Percentiles rank a stretch among this genome's conserved stretches.
These are phyloP conservation scores for Elysia chlorotica DNA, from an alignment of 1,140 invertebrate species.

Conservation along the genomic window DNA sequence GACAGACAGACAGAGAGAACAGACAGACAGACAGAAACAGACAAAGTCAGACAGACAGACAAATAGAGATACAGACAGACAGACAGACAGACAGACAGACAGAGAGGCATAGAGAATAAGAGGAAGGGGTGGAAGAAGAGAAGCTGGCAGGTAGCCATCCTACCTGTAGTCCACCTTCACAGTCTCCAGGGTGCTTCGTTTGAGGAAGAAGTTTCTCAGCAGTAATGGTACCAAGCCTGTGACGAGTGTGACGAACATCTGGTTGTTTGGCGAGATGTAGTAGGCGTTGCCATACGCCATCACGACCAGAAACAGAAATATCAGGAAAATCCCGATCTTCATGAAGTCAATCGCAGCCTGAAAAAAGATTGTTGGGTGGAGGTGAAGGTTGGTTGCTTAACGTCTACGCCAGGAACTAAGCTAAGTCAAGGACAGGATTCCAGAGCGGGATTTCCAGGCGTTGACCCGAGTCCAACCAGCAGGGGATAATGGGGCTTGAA, in stretches of 20 bases:
- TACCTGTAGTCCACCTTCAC: slow-evolving; percentile 7
- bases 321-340: slow-evolving; percentile 19
- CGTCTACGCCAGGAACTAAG: too few relatives aligned
- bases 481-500: too few relatives aligned
- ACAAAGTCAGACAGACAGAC: background rate
- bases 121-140: too few relatives aligned
- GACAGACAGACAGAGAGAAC: background rate
- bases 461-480: too few relatives aligned
- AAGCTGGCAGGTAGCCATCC: too few relatives aligned
- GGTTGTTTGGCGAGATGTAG: slow-evolving; percentile 22
- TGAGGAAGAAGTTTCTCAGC: slow-evolving; percentile 14
- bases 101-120: background rate
- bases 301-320: slow-evolving; percentile 20
- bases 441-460: too few relatives aligned
- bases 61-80: background rate
- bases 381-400: too few relatives aligned
- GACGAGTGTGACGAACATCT: slow-evolving; percentile 23
- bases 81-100: background rate
- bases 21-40: background rate
- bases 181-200: background rate
- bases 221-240: slow-evolving; percentile 18
- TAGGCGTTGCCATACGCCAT: slow-evolving; percentile 25
- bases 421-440: too few relatives aligned
- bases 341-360: slow-evolving; percentile 10
- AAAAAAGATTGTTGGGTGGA: too few relatives aligned